These are phyloP conservation scores for Actenoides hombroni DNA, from an alignment of 2,113 vertebrate genomes.

Conservation along the genomic window DNA sequence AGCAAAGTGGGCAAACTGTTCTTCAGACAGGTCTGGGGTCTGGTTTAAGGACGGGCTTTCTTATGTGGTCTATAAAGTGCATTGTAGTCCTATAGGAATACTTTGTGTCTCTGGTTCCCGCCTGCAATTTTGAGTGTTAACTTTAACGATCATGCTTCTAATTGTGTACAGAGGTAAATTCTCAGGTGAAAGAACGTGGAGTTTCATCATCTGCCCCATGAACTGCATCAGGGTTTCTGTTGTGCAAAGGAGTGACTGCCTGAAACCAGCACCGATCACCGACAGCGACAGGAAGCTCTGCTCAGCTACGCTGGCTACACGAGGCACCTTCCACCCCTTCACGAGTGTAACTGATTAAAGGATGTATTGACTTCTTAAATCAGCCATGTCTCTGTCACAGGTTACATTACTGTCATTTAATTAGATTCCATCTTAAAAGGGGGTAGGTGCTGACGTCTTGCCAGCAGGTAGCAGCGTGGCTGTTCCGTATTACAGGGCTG, in stretches of 20 bases:
- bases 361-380: not conserved
- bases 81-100: not conserved
- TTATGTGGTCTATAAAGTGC: not conserved
- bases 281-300: not conserved
- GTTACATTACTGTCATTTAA: not conserved
- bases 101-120: conserved; percentile 1
- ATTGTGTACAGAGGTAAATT: not conserved
- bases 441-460: not conserved
- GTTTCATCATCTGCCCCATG: not conserved
- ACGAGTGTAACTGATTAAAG: not conserved
- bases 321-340: not conserved
- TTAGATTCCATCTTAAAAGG: not conserved
- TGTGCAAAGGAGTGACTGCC: not conserved
- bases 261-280: not conserved
- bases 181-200: not conserved
- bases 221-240: not conserved
- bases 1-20: not conserved
- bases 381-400: not conserved
- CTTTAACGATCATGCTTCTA: conserved; percentile 4
- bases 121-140: not conserved
- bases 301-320: accelerated
- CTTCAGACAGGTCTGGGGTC: conserved; percentile 2
- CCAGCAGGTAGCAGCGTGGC: not conserved
- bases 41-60: conserved; percentile 2
- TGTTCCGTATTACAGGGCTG: not conserved